phyloP scores from a whole-genome alignment of 1,140 invertebrate genomes.

The Pissodes strobi region DNA sequence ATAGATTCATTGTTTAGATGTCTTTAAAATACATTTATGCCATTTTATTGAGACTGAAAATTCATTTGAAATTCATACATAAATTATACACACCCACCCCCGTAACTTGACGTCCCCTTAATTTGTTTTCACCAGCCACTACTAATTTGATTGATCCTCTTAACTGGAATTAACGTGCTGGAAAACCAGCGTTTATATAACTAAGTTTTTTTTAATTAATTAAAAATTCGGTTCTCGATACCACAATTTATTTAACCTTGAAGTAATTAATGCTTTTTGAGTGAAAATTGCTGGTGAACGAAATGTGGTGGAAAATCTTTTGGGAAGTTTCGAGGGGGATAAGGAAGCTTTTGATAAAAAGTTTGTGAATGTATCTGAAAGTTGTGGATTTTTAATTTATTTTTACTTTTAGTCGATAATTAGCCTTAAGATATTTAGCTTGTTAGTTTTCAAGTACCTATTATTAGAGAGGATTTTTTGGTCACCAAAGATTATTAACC shows the following conservation, averaged over 20 bases:
- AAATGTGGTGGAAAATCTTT: background rate
- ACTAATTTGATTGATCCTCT: constrained; percentile 26
- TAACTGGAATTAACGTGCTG: constrained; percentile 17
- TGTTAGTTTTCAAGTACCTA: too few relatives aligned
- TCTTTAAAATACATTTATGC: too few relatives aligned
- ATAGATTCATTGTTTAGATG: constrained; percentile 3
- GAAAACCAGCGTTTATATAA: constrained; percentile 1
- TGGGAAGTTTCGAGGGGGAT: too few relatives aligned
- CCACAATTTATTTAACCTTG: constrained; percentile 21
- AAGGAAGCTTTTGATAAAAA: background rate
- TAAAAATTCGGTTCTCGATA: constrained; percentile 14
- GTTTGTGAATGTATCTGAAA: background rate
- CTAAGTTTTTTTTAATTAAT: constrained; percentile 20
- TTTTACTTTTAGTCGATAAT: background rate
- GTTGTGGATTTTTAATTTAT: background rate
- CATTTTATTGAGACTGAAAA: background rate
- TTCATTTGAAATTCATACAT: constrained; percentile 20
- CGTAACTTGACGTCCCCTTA: constrained; percentile 20
- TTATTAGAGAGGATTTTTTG: too few relatives aligned
- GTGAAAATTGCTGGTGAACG: background rate
- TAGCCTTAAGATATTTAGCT: too few relatives aligned
- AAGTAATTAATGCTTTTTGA: constrained; percentile 11
- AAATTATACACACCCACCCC: constrained; percentile 18
- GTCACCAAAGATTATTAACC: too few relatives aligned
- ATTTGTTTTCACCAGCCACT: constrained; percentile 24